Evolutionary conservation across 2,888 invertebrate species (phyloP), one percentile per base, ranked within the genome.

Genomic region (Drosophila anceps): DNA sequence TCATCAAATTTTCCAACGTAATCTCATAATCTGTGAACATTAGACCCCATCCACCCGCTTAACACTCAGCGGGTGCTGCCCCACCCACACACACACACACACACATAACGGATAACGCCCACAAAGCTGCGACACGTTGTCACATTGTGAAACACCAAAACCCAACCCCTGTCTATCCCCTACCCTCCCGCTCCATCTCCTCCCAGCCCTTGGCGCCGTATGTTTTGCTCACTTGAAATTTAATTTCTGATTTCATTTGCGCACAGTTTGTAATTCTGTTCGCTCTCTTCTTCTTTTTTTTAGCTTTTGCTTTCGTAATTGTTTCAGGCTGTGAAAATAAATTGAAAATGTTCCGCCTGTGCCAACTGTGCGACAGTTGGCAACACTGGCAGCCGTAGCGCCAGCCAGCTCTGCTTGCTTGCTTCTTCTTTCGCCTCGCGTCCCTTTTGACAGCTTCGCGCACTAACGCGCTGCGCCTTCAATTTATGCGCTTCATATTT

Each of bases 311-410:
- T 48, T 53, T 50, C 76, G 78, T 88, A 85, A 88, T 85, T 85
- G 85, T 88, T 85, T 82, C 86, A 88, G 85, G 78, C 88, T 88
- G 85, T 84, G 85, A 88, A 88, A 85, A 88, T 88, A 85, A 85
- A 85, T 85, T 88, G 85, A 88, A 88, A 86, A 71, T 79, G 53
- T 77, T 48, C 39, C 43, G 72, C 75, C 77, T 73, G 85, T 78
- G 88, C 87, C 85, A 84, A 82, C 84, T 87, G 83, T 54, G 87
- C 82, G 82, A 85, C 68, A 35, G 50, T 53, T 69, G 67, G 41
- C 55, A 66, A 48, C 68, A 59, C 51, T 59, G 68, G 50, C 55
- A 46, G 37, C 44, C n/a, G 54, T 54, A 58, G 50, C 50, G 57
- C 41, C 69, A 62, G 44, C 46, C 1, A 43, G 31, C 13, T 18